Percentiles rank a stretch among this genome's conserved stretches.
These are phyloP conservation scores for Netelia fuscicornis DNA, from an alignment of 2,888 invertebrate genomes.

Conservation along the genomic window DNA sequence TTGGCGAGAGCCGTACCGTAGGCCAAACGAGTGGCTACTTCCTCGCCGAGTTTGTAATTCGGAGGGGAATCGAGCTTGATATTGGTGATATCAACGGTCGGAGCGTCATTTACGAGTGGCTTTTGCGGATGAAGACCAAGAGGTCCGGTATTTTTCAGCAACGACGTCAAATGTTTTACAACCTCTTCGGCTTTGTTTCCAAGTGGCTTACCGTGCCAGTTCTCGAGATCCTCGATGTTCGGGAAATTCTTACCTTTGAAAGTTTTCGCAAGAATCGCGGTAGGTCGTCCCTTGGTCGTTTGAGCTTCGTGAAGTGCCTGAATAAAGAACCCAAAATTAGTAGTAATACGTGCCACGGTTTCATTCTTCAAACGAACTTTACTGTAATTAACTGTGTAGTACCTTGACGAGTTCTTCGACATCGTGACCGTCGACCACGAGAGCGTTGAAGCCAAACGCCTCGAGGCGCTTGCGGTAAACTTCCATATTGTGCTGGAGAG, in stretches of 20 bases:
- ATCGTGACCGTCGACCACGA: constrained; percentile 98
- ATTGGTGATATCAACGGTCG: constrained; percentile 90
- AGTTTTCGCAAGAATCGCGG: constrained; percentile 97
- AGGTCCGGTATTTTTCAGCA: constrained; percentile 89
- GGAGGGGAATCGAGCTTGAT: constrained; percentile 93
- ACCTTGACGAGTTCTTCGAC: constrained; percentile 94
- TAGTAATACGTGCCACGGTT: neutral
- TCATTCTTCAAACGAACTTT: constrained; percentile 15
- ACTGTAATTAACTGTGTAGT: constrained; percentile 46
- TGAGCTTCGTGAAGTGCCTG: constrained; percentile 93
- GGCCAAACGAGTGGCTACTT: constrained; percentile 95
- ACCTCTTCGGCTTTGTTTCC: constrained; percentile 92
- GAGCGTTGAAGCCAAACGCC: constrained; percentile 95
- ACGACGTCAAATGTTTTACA: constrained; percentile 87
- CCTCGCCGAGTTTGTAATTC: constrained; percentile 91
- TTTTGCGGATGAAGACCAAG: constrained; percentile 88
- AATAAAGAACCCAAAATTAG: constrained; percentile 17
- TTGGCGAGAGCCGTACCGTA: constrained; percentile 98
- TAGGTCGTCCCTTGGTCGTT: constrained; percentile 92
- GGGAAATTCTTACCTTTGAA: constrained; percentile 97
- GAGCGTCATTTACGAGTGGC: constrained; percentile 89
- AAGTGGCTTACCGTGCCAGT: constrained; percentile 99
- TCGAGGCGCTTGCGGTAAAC: constrained; percentile 93
- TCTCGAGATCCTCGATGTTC: constrained; percentile 95
- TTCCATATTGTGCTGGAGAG: constrained; percentile 96